phyloP scores from a whole-genome alignment of 2,113 vertebrate species.

The Tenrec ecaudatus region DNA sequence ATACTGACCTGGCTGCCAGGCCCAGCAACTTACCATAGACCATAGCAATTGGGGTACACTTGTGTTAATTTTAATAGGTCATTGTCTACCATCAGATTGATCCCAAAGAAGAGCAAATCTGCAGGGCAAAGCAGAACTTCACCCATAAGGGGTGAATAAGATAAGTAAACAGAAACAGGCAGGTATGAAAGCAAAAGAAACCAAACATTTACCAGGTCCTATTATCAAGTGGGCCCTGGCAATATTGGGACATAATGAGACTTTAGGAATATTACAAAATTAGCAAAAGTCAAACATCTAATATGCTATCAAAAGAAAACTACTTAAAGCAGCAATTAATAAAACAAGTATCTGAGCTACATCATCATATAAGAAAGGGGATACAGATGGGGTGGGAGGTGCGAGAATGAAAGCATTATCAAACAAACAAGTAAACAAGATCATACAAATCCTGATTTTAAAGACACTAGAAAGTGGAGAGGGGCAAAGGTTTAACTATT shows the following conservation, averaged over 20 bases:
- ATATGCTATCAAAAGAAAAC: neutral
- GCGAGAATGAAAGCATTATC: constrained; percentile 28
- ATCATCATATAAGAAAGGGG: neutral
- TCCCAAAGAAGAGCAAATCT: too few species aligned
- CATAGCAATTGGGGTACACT: neutral
- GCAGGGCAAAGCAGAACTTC: neutral
- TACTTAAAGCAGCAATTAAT: neutral
- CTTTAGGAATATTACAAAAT: constrained; percentile 32
- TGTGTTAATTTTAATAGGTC: neutral
- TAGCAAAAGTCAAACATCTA: constrained; percentile 9
- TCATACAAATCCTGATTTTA: too few species aligned
- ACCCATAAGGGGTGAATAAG: neutral
- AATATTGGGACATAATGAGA: neutral
- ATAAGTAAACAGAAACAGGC: constrained; percentile 20
- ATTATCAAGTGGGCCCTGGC: neutral
- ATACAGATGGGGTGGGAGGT: neutral
- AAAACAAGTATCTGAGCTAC: constrained; percentile 12
- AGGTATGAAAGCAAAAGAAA: constrained; percentile 24
- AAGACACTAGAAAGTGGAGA: neutral
- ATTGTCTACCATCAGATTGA: neutral
- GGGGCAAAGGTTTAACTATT: neutral
- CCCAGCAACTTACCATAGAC: neutral
- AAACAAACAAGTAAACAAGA: neutral
- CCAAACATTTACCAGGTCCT: constrained; percentile 9
- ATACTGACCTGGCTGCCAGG: neutral